Percentiles rank a stretch among this genome's conserved stretches.
Conservation (phyloP, 2,113 vertebrate genomes). For the Cariama cristata region DNA sequence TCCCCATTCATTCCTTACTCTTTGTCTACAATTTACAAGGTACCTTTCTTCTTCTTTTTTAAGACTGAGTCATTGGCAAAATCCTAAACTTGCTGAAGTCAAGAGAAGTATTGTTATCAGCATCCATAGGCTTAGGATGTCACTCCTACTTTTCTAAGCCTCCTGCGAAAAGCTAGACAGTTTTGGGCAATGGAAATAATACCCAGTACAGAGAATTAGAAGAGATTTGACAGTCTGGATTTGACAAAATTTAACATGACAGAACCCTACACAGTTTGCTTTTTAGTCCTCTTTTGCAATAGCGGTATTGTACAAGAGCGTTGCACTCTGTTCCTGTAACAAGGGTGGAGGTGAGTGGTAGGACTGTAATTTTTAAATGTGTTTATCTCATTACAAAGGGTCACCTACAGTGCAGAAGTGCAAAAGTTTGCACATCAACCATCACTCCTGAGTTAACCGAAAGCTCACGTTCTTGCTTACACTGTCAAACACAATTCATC, state of each 20-base stretch:
- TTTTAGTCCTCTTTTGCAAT: background rate
- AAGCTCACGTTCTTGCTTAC: background rate
- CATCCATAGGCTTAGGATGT: background rate
- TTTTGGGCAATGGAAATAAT: background rate
- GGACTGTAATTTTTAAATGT: background rate
- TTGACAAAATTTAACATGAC: background rate
- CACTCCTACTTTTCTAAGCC: background rate
- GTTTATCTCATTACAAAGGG: background rate
- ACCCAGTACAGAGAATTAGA: background rate
- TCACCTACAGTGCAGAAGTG: background rate
- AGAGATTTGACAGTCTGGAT: background rate
- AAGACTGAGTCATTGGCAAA: background rate
- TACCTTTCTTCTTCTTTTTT: background rate
- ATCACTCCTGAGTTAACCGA: background rate
- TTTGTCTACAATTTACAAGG: background rate
- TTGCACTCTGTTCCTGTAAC: rapidly evolving
- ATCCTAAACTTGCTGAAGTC: background rate
- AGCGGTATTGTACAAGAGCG: background rate
- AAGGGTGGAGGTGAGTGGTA: background rate
- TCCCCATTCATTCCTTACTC: background rate
- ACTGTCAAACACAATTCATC: constrained; percentile 49
- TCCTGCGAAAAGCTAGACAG: background rate
- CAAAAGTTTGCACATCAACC: background rate
- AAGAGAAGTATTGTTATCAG: background rate
- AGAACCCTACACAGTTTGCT: background rate